Percentiles rank a stretch among this genome's conserved stretches.
These are phyloP conservation scores for Linurgus olivaceus DNA, from an alignment of 2,797 vertebrate species.

Conservation along the genomic window DNA sequence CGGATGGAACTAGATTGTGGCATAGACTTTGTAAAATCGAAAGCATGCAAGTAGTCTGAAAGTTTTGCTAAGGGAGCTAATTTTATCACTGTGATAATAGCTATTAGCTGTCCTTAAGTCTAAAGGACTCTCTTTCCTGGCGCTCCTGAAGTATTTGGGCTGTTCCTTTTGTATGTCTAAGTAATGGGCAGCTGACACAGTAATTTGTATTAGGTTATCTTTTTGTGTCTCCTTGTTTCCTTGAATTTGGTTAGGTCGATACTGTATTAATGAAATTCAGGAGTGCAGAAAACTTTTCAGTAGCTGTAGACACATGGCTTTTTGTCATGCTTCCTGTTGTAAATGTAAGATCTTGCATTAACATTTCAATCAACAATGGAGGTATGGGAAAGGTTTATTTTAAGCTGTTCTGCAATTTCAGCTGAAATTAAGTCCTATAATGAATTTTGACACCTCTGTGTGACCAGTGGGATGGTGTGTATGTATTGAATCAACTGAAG, in stretches of 20 bases:
- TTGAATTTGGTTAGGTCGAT: background rate
- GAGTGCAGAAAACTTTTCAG: background rate
- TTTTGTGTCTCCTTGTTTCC: background rate
- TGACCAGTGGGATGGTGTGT: background rate
- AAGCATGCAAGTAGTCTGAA: conserved; percentile 44
- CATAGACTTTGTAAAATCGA: conserved; percentile 38
- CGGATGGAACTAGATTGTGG: background rate
- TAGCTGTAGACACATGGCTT: background rate
- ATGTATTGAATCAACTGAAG: background rate
- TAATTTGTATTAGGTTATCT: background rate
- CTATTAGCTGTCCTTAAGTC: background rate
- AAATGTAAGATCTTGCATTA: background rate
- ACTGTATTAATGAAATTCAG: background rate
- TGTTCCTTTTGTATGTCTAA: background rate
- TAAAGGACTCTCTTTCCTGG: background rate
- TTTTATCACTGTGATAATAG: conserved; percentile 46
- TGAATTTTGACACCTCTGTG: background rate
- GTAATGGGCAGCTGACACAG: background rate
- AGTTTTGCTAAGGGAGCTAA: conserved; percentile 36
- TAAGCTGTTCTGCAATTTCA: background rate
- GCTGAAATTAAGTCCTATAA: background rate
- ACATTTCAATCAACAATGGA: background rate
- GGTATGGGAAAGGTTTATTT: background rate
- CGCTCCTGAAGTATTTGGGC: background rate
- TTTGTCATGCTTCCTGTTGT: background rate